Base-by-base conservation (phyloP, 2,797 vertebrate genomes). In the Rhynchotus rufescens region DNA sequence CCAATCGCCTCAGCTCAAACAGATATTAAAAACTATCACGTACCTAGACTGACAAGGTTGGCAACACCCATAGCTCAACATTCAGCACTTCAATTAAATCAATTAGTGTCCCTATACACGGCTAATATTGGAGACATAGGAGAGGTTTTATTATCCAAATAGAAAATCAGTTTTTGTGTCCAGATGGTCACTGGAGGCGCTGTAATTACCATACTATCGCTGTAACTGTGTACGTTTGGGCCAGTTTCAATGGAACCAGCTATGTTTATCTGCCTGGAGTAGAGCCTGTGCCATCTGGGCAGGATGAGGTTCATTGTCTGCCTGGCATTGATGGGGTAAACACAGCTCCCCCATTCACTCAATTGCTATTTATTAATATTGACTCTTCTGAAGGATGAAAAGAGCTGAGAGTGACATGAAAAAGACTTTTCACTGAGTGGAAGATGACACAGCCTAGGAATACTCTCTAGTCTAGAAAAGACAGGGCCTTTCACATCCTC, bases 151-250 rank as follows among this genome's bases (percentile, higher is more conserved):
- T 81, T 32, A 81, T 86, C 92, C 88, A 95, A 96, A 85, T 9
- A 86, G 94, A 60, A 90, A 92, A 85, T 44, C 64, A 44, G 92
- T 80, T 92, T 76, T 66, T 47, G 80, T 72, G 89, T 72, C 90
- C 94, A 95, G 96, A 96, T 96, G 95, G 94, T 74, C 91, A 93
- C 89, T 83, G 87, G 93, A 93, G 96, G 92, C 68, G 5, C 90
- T 77, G 86, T 78, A 76, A 96, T 89, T 66, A 59, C 88, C 93
- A 15, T 42, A 12, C 85, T 49, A 66, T 42, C 30, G 38, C 87
- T 71, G 84, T 64, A 76, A 73, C 87, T 77, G 51, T 1, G 30
- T 2, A 16, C 19, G 71, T 84, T 91, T 93, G 91, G 90, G 90
- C 60, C 69, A 2, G 6, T 84, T 96, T 86, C 80, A 84, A 84